Conservation (phyloP, 2,888 invertebrate genomes). For the Drosophila incognita region DNA sequence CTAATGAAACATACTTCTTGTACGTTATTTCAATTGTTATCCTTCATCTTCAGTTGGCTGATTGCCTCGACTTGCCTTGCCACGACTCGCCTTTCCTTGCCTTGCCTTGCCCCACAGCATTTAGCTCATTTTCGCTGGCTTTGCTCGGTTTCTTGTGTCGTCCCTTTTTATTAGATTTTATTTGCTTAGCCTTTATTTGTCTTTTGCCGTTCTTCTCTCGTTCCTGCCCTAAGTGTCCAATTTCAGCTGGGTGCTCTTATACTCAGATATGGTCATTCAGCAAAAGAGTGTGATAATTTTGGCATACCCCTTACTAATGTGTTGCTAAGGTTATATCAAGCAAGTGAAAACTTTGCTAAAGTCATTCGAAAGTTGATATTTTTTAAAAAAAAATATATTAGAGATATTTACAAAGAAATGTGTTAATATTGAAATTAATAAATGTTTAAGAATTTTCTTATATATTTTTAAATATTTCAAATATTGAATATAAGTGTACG, state of each 20-base stretch:
- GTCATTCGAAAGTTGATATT: neutral
- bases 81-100: neutral
- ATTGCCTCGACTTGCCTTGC: slow-evolving; percentile 19
- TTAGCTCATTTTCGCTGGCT: slow-evolving; percentile 66
- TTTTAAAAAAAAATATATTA: neutral
- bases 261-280: slow-evolving; percentile 30
- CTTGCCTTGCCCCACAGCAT: slow-evolving; percentile 30
- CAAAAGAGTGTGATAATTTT: slow-evolving; percentile 56
- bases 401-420: neutral
- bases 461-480: neutral
- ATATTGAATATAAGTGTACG: neutral
- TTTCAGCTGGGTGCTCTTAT: slow-evolving; percentile 51
- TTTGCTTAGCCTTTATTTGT: slow-evolving; percentile 79
- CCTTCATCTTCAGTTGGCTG: slow-evolving; percentile 39
- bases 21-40: slow-evolving; percentile 73
- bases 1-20: slow-evolving; percentile 76
- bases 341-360: neutral
- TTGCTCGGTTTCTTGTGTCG: slow-evolving; percentile 58
- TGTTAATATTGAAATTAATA: neutral
- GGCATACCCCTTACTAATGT: slow-evolving; percentile 1
- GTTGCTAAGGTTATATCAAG: neutral
- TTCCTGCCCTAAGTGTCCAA: slow-evolving; percentile 61
- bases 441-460: neutral
- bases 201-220: slow-evolving; percentile 48
- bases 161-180: slow-evolving; percentile 77